These are phyloP conservation scores for Pemphigus obesinymphae DNA, from an alignment of 1,140 invertebrate species.

Conservation along the genomic window DNA sequence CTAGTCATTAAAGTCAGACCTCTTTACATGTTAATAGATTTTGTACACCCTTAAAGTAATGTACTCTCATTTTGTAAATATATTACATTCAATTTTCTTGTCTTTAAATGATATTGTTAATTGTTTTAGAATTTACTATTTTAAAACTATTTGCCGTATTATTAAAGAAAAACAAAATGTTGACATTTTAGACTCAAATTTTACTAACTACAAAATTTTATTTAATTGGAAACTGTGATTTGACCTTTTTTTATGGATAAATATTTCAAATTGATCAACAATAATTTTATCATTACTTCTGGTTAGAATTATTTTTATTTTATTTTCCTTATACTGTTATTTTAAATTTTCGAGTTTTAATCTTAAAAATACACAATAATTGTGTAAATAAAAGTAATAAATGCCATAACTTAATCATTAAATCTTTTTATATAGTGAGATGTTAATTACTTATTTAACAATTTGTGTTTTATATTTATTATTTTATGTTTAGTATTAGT, in stretches of 20 bases:
- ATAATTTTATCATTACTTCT: neutral
- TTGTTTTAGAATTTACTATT: neutral
- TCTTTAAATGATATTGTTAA: too few species aligned
- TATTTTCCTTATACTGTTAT: neutral
- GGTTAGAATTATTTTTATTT: neutral
- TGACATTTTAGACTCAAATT: slow-evolving; percentile 21
- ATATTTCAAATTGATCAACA: slow-evolving; percentile 1
- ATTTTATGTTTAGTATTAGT: slow-evolving; percentile 15
- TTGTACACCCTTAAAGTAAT: neutral
- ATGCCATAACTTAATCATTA: neutral
- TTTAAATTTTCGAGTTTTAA: neutral
- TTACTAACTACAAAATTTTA: neutral
- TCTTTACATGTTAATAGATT: slow-evolving; percentile 28
- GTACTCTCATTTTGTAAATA: slow-evolving; percentile 23
- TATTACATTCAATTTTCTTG: neutral
- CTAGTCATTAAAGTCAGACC: slow-evolving; percentile 38
- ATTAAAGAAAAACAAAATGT: neutral
- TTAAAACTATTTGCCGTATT: slow-evolving; percentile 1
- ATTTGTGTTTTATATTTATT: slow-evolving; percentile 5
- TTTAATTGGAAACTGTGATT: neutral
- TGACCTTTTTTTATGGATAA: neutral
- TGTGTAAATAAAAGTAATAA: neutral
- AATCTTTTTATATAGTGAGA: slow-evolving; percentile 14
- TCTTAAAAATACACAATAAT: neutral
- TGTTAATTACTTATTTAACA: slow-evolving; percentile 6